phyloP scores from a whole-genome alignment of 2,888 invertebrate species.

The Leuctra nigra region DNA sequence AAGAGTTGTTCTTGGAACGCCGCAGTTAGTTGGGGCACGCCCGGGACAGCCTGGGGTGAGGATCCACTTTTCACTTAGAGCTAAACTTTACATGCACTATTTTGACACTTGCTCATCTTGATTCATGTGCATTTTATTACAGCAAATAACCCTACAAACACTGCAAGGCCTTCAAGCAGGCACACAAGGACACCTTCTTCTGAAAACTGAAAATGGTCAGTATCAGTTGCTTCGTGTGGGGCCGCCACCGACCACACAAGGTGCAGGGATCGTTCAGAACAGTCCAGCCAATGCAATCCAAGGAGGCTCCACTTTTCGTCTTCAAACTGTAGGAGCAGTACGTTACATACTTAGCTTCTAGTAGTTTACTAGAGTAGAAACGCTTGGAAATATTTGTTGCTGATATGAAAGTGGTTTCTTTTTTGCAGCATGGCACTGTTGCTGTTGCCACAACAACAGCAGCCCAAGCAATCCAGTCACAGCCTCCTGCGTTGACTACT shows the following conservation, averaged over 20 bases:
- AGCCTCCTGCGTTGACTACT: constrained; percentile 28
- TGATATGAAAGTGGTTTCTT: background rate
- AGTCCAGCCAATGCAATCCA: constrained; percentile 35
- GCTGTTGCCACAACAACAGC: constrained; percentile 27
- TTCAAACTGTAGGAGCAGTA: constrained; percentile 83
- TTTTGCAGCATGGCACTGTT: constrained; percentile 27
- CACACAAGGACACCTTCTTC: constrained; percentile 81
- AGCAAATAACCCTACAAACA: constrained; percentile 82
- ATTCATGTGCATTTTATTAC: constrained; percentile 33
- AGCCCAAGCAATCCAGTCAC: constrained; percentile 16
- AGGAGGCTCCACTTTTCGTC: constrained; percentile 56
- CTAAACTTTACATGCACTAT: too few relatives aligned
- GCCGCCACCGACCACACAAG: constrained; percentile 56
- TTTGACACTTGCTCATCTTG: too few relatives aligned
- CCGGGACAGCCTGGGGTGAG: constrained; percentile 76
- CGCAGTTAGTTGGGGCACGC: constrained; percentile 73
- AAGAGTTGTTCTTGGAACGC: constrained; percentile 75
- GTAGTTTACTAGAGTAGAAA: background rate
- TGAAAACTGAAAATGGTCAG: constrained; percentile 96
- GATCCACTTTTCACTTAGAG: too few relatives aligned
- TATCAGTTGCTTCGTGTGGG: constrained; percentile 88
- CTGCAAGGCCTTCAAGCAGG: constrained; percentile 80
- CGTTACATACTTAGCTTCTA: constrained; percentile 47
- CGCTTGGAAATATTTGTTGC: background rate
- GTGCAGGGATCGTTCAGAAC: constrained; percentile 41